Percentiles rank a stretch among this genome's conserved stretches.
Evolutionary conservation across 2,797 vertebrate species (phyloP).

Genomic region (Acrossocheilus wenchowensis): DNA sequence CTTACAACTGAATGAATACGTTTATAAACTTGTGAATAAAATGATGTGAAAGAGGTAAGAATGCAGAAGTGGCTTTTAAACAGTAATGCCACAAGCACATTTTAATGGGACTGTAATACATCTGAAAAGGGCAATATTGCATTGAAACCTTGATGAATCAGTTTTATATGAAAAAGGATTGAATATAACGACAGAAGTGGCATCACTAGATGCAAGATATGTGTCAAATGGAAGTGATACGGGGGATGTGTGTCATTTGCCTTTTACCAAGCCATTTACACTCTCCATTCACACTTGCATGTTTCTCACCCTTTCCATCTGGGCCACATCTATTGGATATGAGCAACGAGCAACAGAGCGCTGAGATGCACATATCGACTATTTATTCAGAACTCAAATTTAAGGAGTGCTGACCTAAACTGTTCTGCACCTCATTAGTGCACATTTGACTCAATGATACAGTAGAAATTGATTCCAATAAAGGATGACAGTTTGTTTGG

Average conservation of each 20-base stretch:
- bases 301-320: constrained; percentile 59
- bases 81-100: not conserved
- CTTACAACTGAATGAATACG: not conserved
- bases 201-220: constrained; percentile 39
- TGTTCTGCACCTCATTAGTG: constrained; percentile 15
- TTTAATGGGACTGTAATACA: not conserved
- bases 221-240: constrained; percentile 53
- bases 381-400: constrained; percentile 11
- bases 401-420: constrained; percentile 3
- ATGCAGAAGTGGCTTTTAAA: not conserved
- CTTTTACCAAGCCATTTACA: constrained; percentile 40
- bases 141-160: not conserved
- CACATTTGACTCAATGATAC: not conserved
- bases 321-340: constrained; percentile 51
- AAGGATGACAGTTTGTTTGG: not conserved
- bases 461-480: constrained; percentile 17
- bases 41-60: not conserved
- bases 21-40: not conserved
- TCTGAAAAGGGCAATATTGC: not conserved
- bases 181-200: not conserved
- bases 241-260: constrained; percentile 51
- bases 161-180: not conserved
- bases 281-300: constrained; percentile 47
- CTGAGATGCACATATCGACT: constrained; percentile 33
- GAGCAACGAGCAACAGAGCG: constrained; percentile 1